phyloP scores from a whole-genome alignment of 2,113 vertebrate species.

The Aptenodytes patagonicus region DNA sequence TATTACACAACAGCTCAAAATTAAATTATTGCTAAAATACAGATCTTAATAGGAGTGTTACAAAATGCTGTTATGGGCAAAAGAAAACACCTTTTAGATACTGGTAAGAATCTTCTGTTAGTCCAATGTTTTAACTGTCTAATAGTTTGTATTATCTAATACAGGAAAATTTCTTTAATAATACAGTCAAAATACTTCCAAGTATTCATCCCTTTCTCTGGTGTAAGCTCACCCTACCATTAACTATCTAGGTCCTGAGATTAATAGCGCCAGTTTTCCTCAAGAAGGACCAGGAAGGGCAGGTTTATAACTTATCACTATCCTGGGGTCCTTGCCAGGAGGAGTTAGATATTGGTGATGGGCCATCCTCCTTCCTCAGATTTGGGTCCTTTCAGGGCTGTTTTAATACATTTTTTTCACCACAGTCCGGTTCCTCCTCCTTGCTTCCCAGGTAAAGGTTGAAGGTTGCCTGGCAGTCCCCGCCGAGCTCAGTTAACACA shows the following conservation, averaged over 20 bases:
- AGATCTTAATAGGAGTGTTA: not conserved
- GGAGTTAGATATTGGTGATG: not conserved
- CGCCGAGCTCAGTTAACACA: not conserved
- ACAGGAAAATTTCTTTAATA: not conserved
- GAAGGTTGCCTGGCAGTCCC: not conserved
- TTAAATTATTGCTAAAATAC: not conserved
- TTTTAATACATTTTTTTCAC: not conserved
- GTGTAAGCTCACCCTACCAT: not conserved
- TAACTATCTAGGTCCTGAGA: not conserved
- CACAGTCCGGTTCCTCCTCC: not conserved
- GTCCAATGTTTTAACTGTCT: not conserved
- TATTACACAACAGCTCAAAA: not conserved
- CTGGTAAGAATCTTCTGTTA: not conserved
- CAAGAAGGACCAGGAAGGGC: not conserved
- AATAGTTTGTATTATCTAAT: not conserved
- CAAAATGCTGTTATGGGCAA: not conserved
- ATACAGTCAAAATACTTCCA: not conserved
- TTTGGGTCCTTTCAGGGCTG: not conserved
- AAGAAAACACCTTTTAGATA: not conserved
- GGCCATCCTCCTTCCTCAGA: not conserved
- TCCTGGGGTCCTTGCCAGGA: not conserved
- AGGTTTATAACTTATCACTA: not conserved
- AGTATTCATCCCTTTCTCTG: not conserved
- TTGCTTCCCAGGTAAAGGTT: not conserved
- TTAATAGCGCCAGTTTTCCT: not conserved